Conservation (phyloP, 2,113 vertebrate genomes). For the Phrynocephalus versicolor region DNA sequence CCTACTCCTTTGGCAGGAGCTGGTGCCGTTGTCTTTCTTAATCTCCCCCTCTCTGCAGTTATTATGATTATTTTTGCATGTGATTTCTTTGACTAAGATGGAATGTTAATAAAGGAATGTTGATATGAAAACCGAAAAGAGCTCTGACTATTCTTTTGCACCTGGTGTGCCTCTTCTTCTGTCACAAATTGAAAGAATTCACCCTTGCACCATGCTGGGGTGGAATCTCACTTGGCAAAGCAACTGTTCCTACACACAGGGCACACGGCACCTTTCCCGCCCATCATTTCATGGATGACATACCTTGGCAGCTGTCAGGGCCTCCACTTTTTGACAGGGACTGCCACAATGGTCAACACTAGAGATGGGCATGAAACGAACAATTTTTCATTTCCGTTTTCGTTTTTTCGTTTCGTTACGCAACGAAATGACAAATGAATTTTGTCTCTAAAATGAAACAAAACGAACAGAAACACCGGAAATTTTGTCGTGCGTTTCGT, state of each 20-base stretch:
- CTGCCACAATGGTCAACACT: too few species aligned
- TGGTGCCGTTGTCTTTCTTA: not conserved
- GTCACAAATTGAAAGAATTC: not conserved
- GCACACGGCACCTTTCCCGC: not conserved
- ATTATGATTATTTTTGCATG: conserved; percentile 13
- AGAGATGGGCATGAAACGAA: too few species aligned
- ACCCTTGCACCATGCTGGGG: not conserved
- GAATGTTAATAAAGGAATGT: conserved; percentile 43
- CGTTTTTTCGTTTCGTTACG: too few species aligned
- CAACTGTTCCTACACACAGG: not conserved
- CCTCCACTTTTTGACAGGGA: too few species aligned
- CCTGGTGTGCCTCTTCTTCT: not conserved
- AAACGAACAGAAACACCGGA: too few species aligned
- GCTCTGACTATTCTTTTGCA: not conserved
- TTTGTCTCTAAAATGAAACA: too few species aligned
- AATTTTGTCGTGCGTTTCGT: too few species aligned
- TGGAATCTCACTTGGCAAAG: not conserved
- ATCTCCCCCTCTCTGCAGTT: not conserved
- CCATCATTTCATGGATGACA: too few species aligned
- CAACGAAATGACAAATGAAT: too few species aligned
- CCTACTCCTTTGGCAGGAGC: not conserved
- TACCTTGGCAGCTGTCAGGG: too few species aligned
- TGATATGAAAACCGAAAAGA: not conserved
- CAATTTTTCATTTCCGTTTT: too few species aligned
- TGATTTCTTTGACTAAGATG: conserved; percentile 21